These are phyloP conservation scores for pig (Sus scrofa) DNA, from an alignment of 2,113 vertebrate genomes.

Conservation along the genomic window DNA sequence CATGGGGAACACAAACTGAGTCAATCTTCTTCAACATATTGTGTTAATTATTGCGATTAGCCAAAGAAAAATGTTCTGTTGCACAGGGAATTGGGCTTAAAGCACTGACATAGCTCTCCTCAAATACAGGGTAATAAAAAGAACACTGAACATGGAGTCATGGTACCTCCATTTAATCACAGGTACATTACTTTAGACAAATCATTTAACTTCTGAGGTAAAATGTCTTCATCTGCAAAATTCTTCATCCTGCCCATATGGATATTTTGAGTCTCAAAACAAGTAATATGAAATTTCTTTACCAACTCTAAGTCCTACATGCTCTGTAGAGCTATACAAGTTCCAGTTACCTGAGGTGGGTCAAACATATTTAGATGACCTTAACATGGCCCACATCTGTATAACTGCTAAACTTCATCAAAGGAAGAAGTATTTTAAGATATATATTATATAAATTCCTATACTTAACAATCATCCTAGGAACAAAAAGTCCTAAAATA, in stretches of 20 bases:
- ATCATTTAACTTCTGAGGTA: conserved; percentile 20
- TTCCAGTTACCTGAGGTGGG: conserved; percentile 51
- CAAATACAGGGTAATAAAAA: neutral
- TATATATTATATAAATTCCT: conserved; percentile 16
- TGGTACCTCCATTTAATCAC: neutral
- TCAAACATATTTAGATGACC: conserved; percentile 59
- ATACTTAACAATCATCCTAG: conserved; percentile 11
- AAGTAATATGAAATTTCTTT: conserved; percentile 4
- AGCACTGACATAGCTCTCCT: neutral
- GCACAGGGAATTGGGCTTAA: neutral
- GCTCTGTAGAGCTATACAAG: conserved; percentile 1
- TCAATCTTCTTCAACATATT: conserved; percentile 41
- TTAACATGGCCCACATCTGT: neutral
- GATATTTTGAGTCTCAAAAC: neutral
- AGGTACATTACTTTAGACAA: conserved; percentile 13
- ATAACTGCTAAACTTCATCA: conserved; percentile 25
- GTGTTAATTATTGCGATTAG: conserved; percentile 56
- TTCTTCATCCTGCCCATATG: neutral
- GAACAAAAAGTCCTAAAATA: conserved; percentile 28
- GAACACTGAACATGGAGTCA: neutral
- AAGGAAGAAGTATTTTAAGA: neutral
- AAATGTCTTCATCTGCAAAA: neutral
- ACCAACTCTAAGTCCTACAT: neutral
- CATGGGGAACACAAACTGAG: neutral
- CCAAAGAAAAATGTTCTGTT: neutral